phyloP scores from a whole-genome alignment of 2,888 invertebrate genomes.

The Brachypalpus laphriformis region DNA sequence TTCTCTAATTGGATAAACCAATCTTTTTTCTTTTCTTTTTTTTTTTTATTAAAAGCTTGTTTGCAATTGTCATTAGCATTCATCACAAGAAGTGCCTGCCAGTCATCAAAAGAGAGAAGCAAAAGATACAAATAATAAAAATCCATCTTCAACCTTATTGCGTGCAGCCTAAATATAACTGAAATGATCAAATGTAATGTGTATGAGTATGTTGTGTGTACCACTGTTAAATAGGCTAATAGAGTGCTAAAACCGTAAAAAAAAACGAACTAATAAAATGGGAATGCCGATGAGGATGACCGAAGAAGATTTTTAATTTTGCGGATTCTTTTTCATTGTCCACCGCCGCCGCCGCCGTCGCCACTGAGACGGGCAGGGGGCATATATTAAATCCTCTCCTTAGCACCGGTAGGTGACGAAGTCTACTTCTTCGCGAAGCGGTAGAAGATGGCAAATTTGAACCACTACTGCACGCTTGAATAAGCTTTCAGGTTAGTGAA shows the following conservation, averaged over 20 bases:
- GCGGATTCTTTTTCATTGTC: not conserved
- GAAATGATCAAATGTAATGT: not conserved
- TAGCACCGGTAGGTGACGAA: conserved; percentile 22
- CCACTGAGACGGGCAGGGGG: too few species aligned
- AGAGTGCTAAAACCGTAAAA: conserved; percentile 35
- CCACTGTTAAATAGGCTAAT: conserved; percentile 39
- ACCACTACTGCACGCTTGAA: conserved; percentile 39
- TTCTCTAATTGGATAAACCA: conserved; percentile 41
- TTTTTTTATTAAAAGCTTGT: not conserved
- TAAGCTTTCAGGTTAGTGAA: conserved; percentile 63
- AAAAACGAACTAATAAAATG: not conserved
- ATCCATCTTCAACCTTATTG: not conserved
- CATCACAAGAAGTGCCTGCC: conserved; percentile 5
- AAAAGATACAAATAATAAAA: not conserved
- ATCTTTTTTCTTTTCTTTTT: not conserved
- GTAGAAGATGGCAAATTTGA: conserved; percentile 36
- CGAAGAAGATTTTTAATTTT: conserved; percentile 12
- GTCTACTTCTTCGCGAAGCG: not conserved
- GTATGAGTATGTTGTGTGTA: not conserved
- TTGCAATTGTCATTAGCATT: conserved; percentile 38
- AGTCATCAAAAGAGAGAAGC: not conserved
- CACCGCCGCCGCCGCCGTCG: too few species aligned
- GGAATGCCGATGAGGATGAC: not conserved
- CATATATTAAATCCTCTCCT: conserved; percentile 5
- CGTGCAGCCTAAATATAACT: conserved; percentile 31